phyloP scores from a whole-genome alignment of 2,888 invertebrate species.

The Idaea straminata region DNA sequence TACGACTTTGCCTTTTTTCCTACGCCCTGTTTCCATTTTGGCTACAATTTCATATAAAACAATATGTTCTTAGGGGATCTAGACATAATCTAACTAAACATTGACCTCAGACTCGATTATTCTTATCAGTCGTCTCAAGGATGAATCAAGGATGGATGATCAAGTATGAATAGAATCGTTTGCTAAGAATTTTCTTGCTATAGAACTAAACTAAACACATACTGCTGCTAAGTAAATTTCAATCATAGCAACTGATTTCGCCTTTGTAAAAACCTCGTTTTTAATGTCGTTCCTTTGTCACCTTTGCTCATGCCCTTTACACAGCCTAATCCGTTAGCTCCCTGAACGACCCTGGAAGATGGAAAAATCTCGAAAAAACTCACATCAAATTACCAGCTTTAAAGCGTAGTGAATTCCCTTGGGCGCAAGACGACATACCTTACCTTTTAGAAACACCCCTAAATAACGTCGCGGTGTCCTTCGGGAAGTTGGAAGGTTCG shows the following conservation, averaged over 20 bases:
- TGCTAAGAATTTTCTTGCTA: background rate
- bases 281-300: conserved; percentile 74
- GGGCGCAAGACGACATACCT: conserved; percentile 70
- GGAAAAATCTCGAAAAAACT: conserved; percentile 76
- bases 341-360: conserved; percentile 71
- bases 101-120: conserved; percentile 52
- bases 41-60: conserved; percentile 61
- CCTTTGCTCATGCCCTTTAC: conserved; percentile 64
- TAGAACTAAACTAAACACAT: background rate
- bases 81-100: conserved; percentile 47
- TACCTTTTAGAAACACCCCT: conserved; percentile 73
- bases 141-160: conserved; percentile 25
- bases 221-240: background rate
- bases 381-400: conserved; percentile 79
- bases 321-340: conserved; percentile 73
- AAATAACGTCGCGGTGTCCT: conserved; percentile 72
- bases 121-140: conserved; percentile 49
- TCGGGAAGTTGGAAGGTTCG: conserved; percentile 73
- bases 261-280: conserved; percentile 38
- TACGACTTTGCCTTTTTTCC: conserved; percentile 77
- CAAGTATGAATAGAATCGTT: conserved; percentile 28
- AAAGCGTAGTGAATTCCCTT: conserved; percentile 73
- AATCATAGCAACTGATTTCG: background rate
- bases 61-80: conserved; percentile 48
- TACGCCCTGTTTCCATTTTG: conserved; percentile 68